Conservation (phyloP, 1,140 invertebrate genomes). For the Drosophila guanche region DNA sequence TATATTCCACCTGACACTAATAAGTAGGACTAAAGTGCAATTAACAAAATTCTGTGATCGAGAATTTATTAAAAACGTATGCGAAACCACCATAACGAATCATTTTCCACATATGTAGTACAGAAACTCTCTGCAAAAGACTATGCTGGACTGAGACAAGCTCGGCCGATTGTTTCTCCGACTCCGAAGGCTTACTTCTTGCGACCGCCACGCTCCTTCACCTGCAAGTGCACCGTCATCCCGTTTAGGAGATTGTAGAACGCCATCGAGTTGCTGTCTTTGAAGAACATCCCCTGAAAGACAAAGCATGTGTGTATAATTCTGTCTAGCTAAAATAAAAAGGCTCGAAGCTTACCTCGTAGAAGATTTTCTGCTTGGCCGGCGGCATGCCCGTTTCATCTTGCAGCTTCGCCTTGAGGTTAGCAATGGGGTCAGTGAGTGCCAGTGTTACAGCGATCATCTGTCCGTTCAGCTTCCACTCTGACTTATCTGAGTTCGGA, state of each 20-base stretch:
- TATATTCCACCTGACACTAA: conserved; percentile 41
- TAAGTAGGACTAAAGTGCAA: conserved; percentile 66
- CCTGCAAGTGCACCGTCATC: conserved; percentile 92
- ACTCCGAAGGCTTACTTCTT: conserved; percentile 91
- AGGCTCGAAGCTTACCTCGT: conserved; percentile 58
- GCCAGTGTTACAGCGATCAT: conserved; percentile 91
- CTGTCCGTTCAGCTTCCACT: conserved; percentile 99
- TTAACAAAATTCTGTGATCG: conserved; percentile 74
- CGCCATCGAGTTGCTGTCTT: conserved; percentile 97
- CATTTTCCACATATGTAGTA: conserved; percentile 51
- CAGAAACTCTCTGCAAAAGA: no score
- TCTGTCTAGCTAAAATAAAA: conserved; percentile 1
- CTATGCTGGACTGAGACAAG: no score
- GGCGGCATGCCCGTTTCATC: conserved; percentile 96
- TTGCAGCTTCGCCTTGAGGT: conserved; percentile 95
- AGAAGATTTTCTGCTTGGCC: conserved; percentile 95
- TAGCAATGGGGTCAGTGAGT: conserved; percentile 91
- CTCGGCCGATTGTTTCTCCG: background rate
- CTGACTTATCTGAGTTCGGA: conserved; percentile 94
- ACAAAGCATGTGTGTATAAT: conserved; percentile 22
- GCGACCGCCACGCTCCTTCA: conserved; percentile 98
- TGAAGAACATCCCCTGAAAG: conserved; percentile 97
- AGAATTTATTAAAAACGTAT: conserved; percentile 72
- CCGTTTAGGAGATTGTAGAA: conserved; percentile 97
- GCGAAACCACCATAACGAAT: conserved; percentile 63